Base-by-base conservation (phyloP, 1,140 invertebrate species). In the Meloidogyne floridensis region DNA sequence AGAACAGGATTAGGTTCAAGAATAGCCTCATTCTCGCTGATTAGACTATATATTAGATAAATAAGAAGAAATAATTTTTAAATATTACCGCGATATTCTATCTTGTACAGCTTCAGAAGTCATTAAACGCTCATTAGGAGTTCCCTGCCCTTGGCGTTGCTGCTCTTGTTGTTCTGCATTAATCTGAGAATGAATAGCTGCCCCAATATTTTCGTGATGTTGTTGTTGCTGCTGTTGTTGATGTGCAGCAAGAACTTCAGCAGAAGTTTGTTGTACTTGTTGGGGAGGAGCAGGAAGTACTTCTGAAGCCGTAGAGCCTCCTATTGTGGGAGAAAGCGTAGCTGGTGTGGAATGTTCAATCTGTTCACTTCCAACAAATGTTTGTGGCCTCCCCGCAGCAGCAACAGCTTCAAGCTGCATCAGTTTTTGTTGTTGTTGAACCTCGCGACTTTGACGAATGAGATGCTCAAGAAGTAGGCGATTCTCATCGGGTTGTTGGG, bases 21-120 rank as follows among this genome's bases (percentile, higher is more conserved):
- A 79, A 87, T 87, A 8, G 86, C 86, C 59, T 86, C 86, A 80
- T 87, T 87, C 20, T 87, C 86, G 54, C 79, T 84, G 51, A 87
- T 87, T 59, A 88, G 54, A 18, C 77, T 78, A 70, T 51, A 8
- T 54, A 20, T 53, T 15, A 6, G 13, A 74, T 74, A 20, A 32
- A 54, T 74, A 75, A 76, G 43, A 47, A 13, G 2, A 4, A 11
- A 11, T 53, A 76, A 5, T 7, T 53, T 76, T 54, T 1, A 42
- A 65, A 56, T 4, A 32, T 56, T 76, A 77, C 18, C 86, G 65
- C 43, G 86, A 86, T 65, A 86, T 86, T 54, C 87, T 84, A 18
- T 86, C 86, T 20, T 87, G 84, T 9, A 85, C 84, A 32, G 77
- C 77, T 65, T 79, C 77, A 9, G 77, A 79, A 11, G 77, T 79